Conservation (phyloP, 2,797 vertebrate species). For the Esox masquinongy region DNA sequence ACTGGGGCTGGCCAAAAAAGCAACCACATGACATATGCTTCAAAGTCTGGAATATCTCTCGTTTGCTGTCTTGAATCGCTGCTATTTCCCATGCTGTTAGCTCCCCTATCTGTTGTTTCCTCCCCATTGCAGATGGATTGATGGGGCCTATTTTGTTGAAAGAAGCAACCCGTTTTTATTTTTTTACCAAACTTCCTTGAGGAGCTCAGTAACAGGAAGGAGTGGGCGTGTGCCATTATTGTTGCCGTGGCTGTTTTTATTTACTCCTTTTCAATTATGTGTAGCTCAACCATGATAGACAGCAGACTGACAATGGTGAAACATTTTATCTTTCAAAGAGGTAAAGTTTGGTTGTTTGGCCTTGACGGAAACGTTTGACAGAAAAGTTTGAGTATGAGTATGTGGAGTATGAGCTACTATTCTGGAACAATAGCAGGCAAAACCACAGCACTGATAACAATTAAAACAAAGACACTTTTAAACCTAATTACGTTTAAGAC, state of each 20-base stretch:
- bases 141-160: not conserved
- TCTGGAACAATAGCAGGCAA: not conserved
- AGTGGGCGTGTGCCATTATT: not conserved
- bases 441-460: not conserved
- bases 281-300: slow-evolving; percentile 14
- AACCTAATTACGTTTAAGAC: not conserved
- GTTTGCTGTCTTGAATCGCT: not conserved
- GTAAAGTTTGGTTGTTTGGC: not conserved
- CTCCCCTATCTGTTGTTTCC: not conserved
- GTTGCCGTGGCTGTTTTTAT: not conserved
- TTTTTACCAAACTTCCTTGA: not conserved
- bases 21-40: not conserved
- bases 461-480: not conserved
- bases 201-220: not conserved
- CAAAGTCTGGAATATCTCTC: slow-evolving; percentile 3
- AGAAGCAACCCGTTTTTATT: not conserved
- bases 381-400: no score
- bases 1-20: not conserved
- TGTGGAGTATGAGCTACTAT: not conserved
- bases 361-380: not conserved
- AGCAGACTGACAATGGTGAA: slow-evolving; percentile 10
- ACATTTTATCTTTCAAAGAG: not conserved
- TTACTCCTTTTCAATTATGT: slow-evolving; percentile 21
- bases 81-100: not conserved
- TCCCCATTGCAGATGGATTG: not conserved